phyloP scores from a whole-genome alignment of 2,888 invertebrate genomes.

The Mylabris sibirica region DNA sequence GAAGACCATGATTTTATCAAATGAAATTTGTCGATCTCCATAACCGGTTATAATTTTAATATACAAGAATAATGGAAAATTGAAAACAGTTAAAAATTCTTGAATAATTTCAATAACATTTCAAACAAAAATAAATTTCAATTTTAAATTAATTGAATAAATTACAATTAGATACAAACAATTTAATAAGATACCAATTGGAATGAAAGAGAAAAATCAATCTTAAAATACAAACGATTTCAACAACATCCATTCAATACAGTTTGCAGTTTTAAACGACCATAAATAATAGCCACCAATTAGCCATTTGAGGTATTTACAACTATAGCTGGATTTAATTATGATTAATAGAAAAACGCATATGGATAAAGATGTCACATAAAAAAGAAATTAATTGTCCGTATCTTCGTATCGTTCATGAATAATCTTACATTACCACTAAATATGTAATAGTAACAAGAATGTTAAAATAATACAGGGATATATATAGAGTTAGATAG shows the following conservation, averaged over 20 bases:
- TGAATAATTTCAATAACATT: neutral
- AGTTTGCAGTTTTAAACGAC: slow-evolving; percentile 1
- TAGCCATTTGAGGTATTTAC: slow-evolving; percentile 6
- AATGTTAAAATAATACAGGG: neutral
- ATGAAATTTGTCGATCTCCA: slow-evolving; percentile 24
- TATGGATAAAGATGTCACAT: slow-evolving; percentile 6
- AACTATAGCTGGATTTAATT: slow-evolving; percentile 2
- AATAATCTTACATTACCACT: slow-evolving; percentile 5
- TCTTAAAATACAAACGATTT: neutral
- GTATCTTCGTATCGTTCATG: neutral
- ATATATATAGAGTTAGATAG: neutral
- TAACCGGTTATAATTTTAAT: slow-evolving; percentile 23
- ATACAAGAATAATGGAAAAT: neutral
- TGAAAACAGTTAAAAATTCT: neutral
- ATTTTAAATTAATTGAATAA: neutral
- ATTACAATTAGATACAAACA: neutral
- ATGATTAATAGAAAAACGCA: neutral
- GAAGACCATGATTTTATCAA: neutral
- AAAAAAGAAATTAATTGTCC: slow-evolving; percentile 4
- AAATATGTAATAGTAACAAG: neutral
- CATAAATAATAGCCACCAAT: slow-evolving; percentile 6
- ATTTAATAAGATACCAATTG: neutral
- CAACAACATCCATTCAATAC: neutral
- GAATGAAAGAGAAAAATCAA: neutral
- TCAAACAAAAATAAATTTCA: neutral